Conservation (phyloP, 2,888 invertebrate genomes). For the Drosophila aldrichi region DNA sequence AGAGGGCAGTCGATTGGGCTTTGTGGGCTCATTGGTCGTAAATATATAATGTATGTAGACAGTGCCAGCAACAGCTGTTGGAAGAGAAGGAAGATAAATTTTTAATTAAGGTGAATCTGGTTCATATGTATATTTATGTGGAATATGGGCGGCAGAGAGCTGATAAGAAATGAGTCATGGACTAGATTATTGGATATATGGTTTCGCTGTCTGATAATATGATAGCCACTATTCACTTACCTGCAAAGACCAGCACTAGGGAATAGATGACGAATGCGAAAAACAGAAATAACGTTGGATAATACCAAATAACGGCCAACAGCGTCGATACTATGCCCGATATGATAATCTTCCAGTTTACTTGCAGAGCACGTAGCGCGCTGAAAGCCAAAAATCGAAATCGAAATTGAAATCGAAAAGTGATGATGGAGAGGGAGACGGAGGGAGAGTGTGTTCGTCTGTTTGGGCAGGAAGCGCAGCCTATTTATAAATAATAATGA, state of each 20-base stretch:
- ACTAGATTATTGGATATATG: constrained; percentile 27
- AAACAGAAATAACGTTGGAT: constrained; percentile 84
- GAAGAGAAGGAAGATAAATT: constrained; percentile 36
- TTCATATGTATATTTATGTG: constrained; percentile 12
- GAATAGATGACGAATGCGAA: constrained; percentile 84
- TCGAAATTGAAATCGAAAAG: constrained; percentile 8
- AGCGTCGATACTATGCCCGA: constrained; percentile 79
- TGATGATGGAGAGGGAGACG: not conserved
- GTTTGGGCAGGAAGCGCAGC: constrained; percentile 2
- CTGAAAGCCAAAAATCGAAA: constrained; percentile 32
- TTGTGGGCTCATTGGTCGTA: constrained; percentile 82
- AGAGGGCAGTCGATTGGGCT: constrained; percentile 79
- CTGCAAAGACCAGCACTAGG: constrained; percentile 81
- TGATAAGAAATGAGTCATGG: constrained; percentile 47
- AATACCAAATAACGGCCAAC: constrained; percentile 84
- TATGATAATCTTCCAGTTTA: constrained; percentile 82
- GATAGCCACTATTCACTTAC: constrained; percentile 67
- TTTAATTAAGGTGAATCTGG: constrained; percentile 56
- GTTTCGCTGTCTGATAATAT: constrained; percentile 18
- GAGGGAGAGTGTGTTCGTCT: not conserved
- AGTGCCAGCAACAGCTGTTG: constrained; percentile 83
- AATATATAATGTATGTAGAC: constrained; percentile 84
- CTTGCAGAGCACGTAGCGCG: constrained; percentile 77
- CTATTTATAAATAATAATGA: constrained; percentile 53
- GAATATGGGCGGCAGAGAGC: not conserved